Evolutionary conservation across 2,113 vertebrate genomes (phyloP).

Genomic region (Rana temporaria): DNA sequence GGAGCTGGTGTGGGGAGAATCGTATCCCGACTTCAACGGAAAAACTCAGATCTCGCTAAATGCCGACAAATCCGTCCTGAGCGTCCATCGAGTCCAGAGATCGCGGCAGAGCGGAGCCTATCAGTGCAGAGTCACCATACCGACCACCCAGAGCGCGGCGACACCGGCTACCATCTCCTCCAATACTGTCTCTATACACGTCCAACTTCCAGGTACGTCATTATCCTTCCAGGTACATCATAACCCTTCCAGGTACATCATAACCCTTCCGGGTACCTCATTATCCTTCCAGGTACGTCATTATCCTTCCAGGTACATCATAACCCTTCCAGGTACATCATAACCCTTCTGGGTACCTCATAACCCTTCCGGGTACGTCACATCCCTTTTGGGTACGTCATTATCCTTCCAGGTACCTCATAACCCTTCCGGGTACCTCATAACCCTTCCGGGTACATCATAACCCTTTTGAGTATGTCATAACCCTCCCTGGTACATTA

Average conservation of each 20-base stretch:
- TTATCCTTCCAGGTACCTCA: background rate
- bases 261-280: no score
- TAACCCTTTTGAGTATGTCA: no score
- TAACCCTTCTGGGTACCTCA: no score
- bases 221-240: background rate
- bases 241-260: no score
- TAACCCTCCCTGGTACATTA: background rate
- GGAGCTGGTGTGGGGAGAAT: conserved; percentile 70
- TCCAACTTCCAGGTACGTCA: conserved; percentile 77
- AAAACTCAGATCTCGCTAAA: conserved; percentile 46
- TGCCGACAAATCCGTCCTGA: conserved; percentile 65
- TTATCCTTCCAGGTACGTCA: no score
- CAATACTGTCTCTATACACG: conserved; percentile 66
- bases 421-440: no score
- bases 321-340: background rate
- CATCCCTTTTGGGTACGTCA: no score
- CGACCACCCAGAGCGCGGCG: conserved; percentile 45
- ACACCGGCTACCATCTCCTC: conserved; percentile 61
- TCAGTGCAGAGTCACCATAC: conserved; percentile 74
- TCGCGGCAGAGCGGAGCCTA: conserved; percentile 71
- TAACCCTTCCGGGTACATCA: no score
- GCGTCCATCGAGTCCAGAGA: conserved; percentile 61
- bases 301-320: no score
- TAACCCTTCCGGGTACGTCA: no score
- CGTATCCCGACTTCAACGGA: conserved; percentile 68